Base-by-base conservation (phyloP, 2,113 vertebrate genomes). In the Malurus alboscapulatus region DNA sequence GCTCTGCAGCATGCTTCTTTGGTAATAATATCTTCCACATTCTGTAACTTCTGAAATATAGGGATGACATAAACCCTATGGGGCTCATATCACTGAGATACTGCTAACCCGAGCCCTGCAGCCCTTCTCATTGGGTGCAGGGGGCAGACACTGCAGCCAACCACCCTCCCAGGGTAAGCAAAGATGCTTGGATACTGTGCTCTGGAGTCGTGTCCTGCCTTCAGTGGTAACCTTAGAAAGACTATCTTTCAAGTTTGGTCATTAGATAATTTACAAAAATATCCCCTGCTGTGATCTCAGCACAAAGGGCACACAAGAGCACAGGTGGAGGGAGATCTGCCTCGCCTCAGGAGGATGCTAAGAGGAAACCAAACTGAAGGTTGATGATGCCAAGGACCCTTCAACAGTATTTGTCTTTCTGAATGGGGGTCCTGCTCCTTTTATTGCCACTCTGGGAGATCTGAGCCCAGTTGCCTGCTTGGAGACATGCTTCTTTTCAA, bases 11-110 rank as follows among this genome's bases (percentile, higher is more conserved):
- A 95, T 94, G 95, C 95, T 98, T 97, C 94, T 97, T 97, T 97
- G 97, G 98, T 98, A 98, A 99, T 94, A 96, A 97, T 98, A 98
- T 98, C 98, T 98, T 98, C 98, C 97, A 95, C 97, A 96, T 98
- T 98, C 98, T 97, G 97, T 98, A 98, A 98, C 98, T 98, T 99
- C 97, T 98, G 98, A 99, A 99, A 99, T 99, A 99, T 98, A 98
- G 98, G 97, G 97, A 99, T 99, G 99, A 99, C 98, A 98, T 99
- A 99, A 99, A 98, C 98, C 96, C 96, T 97, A 98, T 97, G 76
- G 86, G 98, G 98, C 97, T 97, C 97, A 96, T 98, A 98, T 98
- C 98, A 97, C 98, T 42, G 91, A 97, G 98, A 97, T 96, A 93
- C 97, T 92, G 94, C 97, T 97, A 94, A 95, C 95, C 97, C 83